Conservation (phyloP, 2,113 vertebrate species). For the Micronycteris hirsuta region DNA sequence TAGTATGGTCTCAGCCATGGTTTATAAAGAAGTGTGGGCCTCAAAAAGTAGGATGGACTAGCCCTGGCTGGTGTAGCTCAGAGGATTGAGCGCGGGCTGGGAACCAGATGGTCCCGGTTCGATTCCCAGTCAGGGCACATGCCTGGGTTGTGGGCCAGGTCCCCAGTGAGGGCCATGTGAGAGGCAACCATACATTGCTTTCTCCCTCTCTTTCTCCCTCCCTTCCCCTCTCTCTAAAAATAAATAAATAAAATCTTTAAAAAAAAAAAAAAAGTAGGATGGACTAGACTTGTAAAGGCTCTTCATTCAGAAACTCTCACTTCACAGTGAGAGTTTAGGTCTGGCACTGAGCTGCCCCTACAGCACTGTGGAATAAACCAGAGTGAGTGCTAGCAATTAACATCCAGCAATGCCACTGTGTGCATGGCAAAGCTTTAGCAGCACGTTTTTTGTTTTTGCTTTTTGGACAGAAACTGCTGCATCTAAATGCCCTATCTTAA, state of each 20-base stretch:
- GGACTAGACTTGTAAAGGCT: not conserved
- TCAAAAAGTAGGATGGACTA: not conserved
- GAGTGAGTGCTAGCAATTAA: not conserved
- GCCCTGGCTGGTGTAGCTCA: no score
- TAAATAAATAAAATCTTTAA: no score
- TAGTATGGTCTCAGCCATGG: not conserved
- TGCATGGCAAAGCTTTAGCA: fast-evolving
- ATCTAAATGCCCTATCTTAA: not conserved
- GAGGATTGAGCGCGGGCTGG: no score
- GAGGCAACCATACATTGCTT: no score
- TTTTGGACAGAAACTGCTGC: not conserved
- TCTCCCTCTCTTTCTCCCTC: no score
- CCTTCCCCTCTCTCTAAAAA: no score
- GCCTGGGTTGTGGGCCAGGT: no score
- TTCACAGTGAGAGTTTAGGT: fast-evolving
- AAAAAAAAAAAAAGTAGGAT: not conserved
- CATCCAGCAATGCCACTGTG: not conserved
- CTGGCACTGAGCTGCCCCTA: not conserved
- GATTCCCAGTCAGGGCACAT: no score
- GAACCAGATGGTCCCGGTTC: no score
- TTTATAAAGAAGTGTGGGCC: not conserved
- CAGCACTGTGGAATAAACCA: not conserved
- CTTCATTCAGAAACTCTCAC: not conserved
- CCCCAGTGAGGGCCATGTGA: no score
- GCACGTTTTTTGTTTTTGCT: not conserved